Conservation (phyloP, 2,888 invertebrate genomes). For the Apotomis capreana region DNA sequence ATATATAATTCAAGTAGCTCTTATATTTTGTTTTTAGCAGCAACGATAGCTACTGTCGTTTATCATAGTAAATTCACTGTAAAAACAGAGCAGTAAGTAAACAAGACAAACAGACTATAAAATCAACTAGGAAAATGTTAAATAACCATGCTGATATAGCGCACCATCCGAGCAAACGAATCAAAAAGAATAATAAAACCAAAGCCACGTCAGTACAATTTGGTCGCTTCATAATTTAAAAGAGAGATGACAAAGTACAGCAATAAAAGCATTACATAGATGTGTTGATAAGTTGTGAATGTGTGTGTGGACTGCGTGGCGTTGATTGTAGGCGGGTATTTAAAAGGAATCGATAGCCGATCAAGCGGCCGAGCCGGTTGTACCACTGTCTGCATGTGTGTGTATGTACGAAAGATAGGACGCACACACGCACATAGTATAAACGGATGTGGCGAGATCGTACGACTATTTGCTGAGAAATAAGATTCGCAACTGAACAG, state of each 20-base stretch:
- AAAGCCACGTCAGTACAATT: constrained; percentile 9
- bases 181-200: constrained; percentile 13
- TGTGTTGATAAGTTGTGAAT: constrained; percentile 32
- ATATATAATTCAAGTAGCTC: too few relatives aligned
- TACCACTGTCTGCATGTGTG: constrained; percentile 46
- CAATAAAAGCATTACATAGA: constrained; percentile 32
- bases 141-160: constrained; percentile 1
- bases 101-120: constrained; percentile 10
- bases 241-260: constrained; percentile 39
- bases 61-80: background rate
- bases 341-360: constrained; percentile 70
- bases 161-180: constrained; percentile 4
- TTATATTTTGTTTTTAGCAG: too few relatives aligned
- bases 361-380: constrained; percentile 63
- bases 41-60: background rate
- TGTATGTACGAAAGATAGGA: constrained; percentile 37
- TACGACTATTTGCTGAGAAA: constrained; percentile 48
- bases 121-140: background rate
- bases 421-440: constrained; percentile 46
- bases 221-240: constrained; percentile 17
- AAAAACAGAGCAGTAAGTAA: background rate
- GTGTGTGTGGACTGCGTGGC: constrained; percentile 48
- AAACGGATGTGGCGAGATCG: constrained; percentile 67
- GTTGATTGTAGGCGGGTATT: constrained; percentile 61
- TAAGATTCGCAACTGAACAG: constrained; percentile 28